Evolutionary conservation across 2,113 vertebrate species (phyloP), one percentile per base, ranked within the genome.

Genomic region (Phalacrocorax carbo): DNA sequence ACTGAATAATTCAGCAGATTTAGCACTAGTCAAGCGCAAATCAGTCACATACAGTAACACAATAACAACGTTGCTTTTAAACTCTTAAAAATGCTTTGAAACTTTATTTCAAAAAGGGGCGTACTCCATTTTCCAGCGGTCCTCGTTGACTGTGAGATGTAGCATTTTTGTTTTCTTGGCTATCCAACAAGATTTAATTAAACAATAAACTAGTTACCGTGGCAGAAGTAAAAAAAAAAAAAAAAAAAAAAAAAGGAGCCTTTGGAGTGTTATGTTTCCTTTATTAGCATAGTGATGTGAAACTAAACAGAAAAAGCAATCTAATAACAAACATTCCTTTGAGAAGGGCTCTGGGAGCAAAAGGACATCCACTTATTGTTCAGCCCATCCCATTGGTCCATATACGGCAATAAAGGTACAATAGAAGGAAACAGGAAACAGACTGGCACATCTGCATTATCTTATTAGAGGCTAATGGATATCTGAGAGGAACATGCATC

Each of bases 361-460:
- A 98, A 98, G 98, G 98, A 98, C 98, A 98, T 98, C 98, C 98
- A 98, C 97, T 98, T 98, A 98, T 98, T 98, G 98, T 98, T 98
- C 97, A 96, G 88, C 97, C 98, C 98, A 97, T 98, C 98, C 97
- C 97, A 98, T 98, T 98, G 98, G 98, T 98, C 98, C 98, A 98
- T 98, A 98, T 98, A 98, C 93, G 97, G 97, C 97, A 98, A 97
- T 98, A 98, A 98, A 98, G 98, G 97, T 98, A 98, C 98, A 98
- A 98, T 98, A 97, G 98, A 97, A 98, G 98, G 98, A 98, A 98
- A 98, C 98, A 98, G 98, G 98, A 99, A 99, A 98, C 97, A 98
- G 98, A 97, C 98, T 96, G 97, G 98, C 97, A 98, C 98, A 98
- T 98, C 98, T 97, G 98, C 98, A 98, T 98, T 98, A 98, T 98